phyloP scores from a whole-genome alignment of 2,797 vertebrate species.

The Anas capensis region DNA sequence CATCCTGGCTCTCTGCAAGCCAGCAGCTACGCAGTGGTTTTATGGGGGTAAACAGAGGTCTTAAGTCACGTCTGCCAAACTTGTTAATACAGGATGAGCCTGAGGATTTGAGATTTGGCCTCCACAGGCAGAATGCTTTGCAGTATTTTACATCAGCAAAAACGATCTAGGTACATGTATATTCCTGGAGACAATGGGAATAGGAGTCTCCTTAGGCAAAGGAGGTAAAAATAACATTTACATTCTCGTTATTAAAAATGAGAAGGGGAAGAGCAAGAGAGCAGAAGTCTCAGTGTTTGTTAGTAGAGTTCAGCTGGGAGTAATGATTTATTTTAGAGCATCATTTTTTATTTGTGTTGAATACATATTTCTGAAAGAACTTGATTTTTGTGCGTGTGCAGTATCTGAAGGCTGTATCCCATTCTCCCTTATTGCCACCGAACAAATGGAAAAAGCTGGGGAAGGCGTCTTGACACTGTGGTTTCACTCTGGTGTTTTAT shows the following conservation, averaged over 20 bases:
- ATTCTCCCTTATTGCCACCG: neutral
- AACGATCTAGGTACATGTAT: neutral
- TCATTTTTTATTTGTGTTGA: neutral
- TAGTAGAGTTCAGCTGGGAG: neutral
- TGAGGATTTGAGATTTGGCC: constrained; percentile 42
- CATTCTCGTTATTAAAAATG: constrained; percentile 41
- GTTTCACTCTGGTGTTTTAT: constrained; percentile 42
- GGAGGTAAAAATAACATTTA: constrained; percentile 58
- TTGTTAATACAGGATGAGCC: neutral
- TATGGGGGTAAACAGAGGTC: neutral
- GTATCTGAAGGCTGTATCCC: neutral
- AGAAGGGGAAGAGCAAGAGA: neutral
- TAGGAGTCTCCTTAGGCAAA: constrained; percentile 21
- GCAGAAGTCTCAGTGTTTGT: neutral
- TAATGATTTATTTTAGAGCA: constrained; percentile 5
- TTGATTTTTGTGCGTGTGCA: neutral
- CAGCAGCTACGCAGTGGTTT: neutral
- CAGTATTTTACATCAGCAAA: constrained; percentile 1
- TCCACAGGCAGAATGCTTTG: neutral
- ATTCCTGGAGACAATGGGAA: constrained; percentile 42
- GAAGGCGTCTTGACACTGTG: constrained; percentile 24
- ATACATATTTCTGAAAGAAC: neutral
- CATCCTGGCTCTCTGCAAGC: neutral
- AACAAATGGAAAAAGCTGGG: neutral
- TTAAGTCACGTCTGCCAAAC: constrained; percentile 3